Evolutionary conservation across 1,140 invertebrate species (phyloP), one percentile per base, ranked within the genome.

Genomic region (Philopotamus ludificatus): DNA sequence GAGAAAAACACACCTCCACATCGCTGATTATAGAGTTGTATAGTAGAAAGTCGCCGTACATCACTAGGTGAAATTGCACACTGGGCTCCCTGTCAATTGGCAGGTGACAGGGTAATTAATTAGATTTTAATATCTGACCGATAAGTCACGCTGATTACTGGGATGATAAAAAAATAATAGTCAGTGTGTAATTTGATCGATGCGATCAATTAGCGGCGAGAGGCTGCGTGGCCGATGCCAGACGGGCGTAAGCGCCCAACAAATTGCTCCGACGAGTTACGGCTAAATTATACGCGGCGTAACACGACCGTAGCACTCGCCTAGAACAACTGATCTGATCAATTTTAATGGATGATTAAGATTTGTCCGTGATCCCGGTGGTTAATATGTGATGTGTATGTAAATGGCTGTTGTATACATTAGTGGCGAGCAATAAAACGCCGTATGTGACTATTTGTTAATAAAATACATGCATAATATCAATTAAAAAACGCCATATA

Each of bases 231-330:
- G 28, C 28, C 4, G 28, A 4, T 34, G 28, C 4, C 28, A 34
- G 28, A 34, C 45, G 7, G 4, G 45, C 20, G 7, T 47, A 47
- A 47, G 15, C n/a, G 45, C 7, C 45, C 8, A 47, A 47, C 45
- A 47, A 47, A 47, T 47, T 47, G 20, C 45, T 15, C n/a, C 16
- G 16, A 47, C 45, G 45, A 47, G 20, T 47, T 20, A 47, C 45
- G 45, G n/a, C 45, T n/a, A 20, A 47, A 47, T 47, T 47, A 47
- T 20, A 34, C 12, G 8, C 15, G 45, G 20, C 15, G 45, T 15
- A 47, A n/a, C 7, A n/a, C 45, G 15, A 34, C 28, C 28, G 4
- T 34, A 34, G 12, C 12, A 12, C 28, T 34, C 12, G 28, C 12
- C 12, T 7, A 34, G 28, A 34, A n/a, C n/a, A n/a, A 12, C 28